Percentiles rank a stretch among this genome's conserved stretches.
These are phyloP conservation scores for Gadus chalcogrammus DNA, from an alignment of 2,113 vertebrate genomes.

Conservation along the genomic window DNA sequence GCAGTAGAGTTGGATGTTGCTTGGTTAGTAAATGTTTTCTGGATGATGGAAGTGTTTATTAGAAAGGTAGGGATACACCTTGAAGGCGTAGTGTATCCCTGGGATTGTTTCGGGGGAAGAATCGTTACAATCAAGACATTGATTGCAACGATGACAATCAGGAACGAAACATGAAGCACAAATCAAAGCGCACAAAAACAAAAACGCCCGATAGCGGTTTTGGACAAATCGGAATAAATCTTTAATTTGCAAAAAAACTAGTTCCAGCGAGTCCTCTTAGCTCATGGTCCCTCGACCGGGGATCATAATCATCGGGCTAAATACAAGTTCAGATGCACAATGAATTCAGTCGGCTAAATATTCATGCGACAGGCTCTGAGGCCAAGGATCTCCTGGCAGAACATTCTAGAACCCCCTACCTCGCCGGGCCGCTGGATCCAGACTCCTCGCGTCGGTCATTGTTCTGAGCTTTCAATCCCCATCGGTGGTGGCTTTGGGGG, in stretches of 20 bases:
- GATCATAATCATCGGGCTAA: neutral
- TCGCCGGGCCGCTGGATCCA: conserved; percentile 34
- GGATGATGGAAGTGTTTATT: too few species aligned
- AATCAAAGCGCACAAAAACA: too few species aligned
- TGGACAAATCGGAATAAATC: neutral
- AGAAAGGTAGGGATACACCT: too few species aligned
- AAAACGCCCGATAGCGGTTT: too few species aligned
- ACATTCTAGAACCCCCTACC: conserved; percentile 38
- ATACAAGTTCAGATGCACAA: conserved; percentile 27
- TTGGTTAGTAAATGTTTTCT: too few species aligned
- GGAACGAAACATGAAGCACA: too few species aligned
- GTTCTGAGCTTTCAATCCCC: conserved; percentile 13
- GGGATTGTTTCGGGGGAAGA: too few species aligned
- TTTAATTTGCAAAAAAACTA: neutral
- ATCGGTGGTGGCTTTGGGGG: too few species aligned
- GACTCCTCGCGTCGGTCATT: conserved; percentile 52
- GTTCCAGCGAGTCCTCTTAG: neutral
- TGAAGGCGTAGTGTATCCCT: too few species aligned
- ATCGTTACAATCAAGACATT: too few species aligned
- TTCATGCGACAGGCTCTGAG: neutral
- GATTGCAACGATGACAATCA: too few species aligned
- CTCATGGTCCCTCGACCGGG: neutral
- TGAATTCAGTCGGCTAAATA: conserved; percentile 39
- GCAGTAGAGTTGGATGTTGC: too few species aligned
- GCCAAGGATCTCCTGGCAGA: conserved; percentile 44